Base-by-base conservation (phyloP, 2,113 vertebrate species). In the Origma solitaria region DNA sequence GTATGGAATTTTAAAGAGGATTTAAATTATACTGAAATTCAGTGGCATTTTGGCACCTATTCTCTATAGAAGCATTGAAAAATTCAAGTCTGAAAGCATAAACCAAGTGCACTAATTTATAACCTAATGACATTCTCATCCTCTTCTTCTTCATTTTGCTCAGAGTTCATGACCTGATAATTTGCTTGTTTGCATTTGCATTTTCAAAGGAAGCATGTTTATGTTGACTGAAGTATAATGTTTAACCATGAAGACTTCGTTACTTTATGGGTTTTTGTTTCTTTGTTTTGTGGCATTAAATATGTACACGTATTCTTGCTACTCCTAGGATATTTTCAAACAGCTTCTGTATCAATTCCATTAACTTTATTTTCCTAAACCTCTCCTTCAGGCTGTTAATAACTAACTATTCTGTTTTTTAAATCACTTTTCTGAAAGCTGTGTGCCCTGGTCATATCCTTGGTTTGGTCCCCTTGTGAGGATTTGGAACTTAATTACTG, bases 301-400 rank as follows among this genome's bases (percentile, higher is more conserved):
- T n/a, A 42, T 25, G 3, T 35, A 37, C 42, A 42, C 0, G 0
- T 78, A 78, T 27, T 78, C 58, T 44, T 73, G 24, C 61, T 83
- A 90, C 54, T 60, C 68, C 37, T 44, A 82, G 88, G 76, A 77
- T 25, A 31, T 86, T 95, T 96, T 92, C 66, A 56, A 94, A 69
- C 50, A 83, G 35, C 44, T 40, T 68, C 35, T 79, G 35, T 81
- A 87, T 92, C 64, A 82, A 28, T 95, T 92, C 73, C 88, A 81
- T 86, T 95, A 89, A 91, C 77, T 92, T 91, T 81, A 50, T 91
- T 94, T 95, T 95, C 54, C 35, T 91, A 81, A 94, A 71, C 69
- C 31, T 90, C 69, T 88, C 73, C 87, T 96, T 90, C 85, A 88
- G 88, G 86, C 96, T 89, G 86, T 96, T 97, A 97, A 97, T 96